These are phyloP conservation scores for Heliconius cydno DNA, from an alignment of 2,888 invertebrate genomes.

Conservation along the genomic window DNA sequence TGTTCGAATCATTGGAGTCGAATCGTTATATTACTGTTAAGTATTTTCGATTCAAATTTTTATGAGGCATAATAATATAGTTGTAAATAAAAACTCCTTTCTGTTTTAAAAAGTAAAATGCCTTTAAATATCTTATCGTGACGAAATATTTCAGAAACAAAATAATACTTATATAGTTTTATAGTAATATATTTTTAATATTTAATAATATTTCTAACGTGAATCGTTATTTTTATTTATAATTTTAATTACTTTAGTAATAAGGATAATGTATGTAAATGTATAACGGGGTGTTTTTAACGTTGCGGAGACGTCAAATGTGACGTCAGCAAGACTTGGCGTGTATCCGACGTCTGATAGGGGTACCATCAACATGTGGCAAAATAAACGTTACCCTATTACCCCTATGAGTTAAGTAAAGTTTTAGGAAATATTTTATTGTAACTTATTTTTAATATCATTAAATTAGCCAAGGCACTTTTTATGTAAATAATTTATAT, in stretches of 20 bases:
- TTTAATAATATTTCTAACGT: not conserved
- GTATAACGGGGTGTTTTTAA: conserved; percentile 47
- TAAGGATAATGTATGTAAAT: conserved; percentile 46
- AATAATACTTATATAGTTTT: no score
- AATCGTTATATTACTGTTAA: not conserved
- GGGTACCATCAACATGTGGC: conserved; percentile 63
- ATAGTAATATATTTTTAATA: not conserved
- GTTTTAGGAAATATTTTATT: not conserved
- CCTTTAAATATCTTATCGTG: not conserved
- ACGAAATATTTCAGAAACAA: no score
- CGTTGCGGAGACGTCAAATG: conserved; percentile 64
- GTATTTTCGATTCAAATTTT: not conserved
- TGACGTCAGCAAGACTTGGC: conserved; percentile 70
- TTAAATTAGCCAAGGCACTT: not conserved
- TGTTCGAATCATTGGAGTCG: not conserved
- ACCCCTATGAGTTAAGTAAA: not conserved
- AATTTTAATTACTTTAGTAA: conserved; percentile 38
- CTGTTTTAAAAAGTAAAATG: not conserved
- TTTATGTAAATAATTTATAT: no score
- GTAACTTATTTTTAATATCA: not conserved
- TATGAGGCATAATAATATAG: not conserved
- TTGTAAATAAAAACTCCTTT: not conserved
- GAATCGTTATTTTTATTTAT: conserved; percentile 6
- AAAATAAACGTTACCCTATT: conserved; percentile 40
- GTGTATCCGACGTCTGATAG: conserved; percentile 77